These are phyloP conservation scores for Carollia perspicillata DNA, from an alignment of 2,113 vertebrate genomes.

Conservation along the genomic window DNA sequence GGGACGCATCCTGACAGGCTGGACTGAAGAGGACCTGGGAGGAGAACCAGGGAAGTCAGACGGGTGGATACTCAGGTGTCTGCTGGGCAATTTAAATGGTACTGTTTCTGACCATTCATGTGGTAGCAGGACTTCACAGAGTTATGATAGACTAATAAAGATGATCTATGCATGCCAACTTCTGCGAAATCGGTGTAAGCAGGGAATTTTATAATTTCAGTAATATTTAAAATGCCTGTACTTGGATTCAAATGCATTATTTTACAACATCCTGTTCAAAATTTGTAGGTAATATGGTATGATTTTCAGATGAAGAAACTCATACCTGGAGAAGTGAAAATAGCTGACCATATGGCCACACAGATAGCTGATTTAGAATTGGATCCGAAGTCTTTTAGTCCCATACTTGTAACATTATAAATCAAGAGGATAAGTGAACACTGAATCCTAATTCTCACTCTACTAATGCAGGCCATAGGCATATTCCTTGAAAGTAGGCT, in stretches of 20 bases:
- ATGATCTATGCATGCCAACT: neutral
- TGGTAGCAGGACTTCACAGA: neutral
- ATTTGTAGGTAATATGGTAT: neutral
- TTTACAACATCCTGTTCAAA: neutral
- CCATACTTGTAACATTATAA: neutral
- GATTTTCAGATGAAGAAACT: neutral
- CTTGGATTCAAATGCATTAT: neutral
- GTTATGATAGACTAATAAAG: neutral
- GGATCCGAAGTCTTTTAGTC: neutral
- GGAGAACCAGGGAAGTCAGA: neutral
- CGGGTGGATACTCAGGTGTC: neutral
- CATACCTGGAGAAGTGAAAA: neutral
- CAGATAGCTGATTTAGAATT: neutral
- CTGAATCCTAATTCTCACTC: neutral
- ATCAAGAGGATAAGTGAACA: neutral
- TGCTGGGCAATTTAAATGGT: neutral
- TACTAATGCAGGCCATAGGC: neutral
- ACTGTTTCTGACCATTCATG: neutral
- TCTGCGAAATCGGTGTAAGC: neutral
- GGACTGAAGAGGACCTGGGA: neutral
- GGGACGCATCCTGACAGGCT: neutral
- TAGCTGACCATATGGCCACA: neutral
- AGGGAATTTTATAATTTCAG: neutral
- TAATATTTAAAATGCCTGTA: neutral
- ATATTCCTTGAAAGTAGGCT: neutral